Percentiles rank a stretch among this genome's conserved stretches.
phyloP scores from a whole-genome alignment of 2,888 invertebrate genomes.

The Ophioninae sp. region DNA sequence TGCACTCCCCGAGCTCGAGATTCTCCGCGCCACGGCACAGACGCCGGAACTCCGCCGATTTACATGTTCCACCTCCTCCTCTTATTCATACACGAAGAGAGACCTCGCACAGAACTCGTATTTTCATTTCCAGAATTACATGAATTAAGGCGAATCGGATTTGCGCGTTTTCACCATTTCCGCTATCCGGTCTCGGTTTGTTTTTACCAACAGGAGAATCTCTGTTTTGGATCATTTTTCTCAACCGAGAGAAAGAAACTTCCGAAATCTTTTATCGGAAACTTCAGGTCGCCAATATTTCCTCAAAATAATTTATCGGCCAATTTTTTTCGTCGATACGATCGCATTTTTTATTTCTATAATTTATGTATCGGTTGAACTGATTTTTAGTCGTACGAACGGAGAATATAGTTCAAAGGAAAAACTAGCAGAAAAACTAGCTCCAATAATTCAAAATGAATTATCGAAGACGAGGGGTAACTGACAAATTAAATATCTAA shows the following conservation, averaged over 20 bases:
- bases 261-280: conserved; percentile 13
- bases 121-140: conserved; percentile 52
- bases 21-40: not conserved
- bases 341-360: not conserved
- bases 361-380: not conserved
- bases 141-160: conserved; percentile 61
- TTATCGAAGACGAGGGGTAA: too few species aligned
- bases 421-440: too few species aligned
- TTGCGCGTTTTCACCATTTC: conserved; percentile 39
- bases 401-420: not conserved
- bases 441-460: too few species aligned
- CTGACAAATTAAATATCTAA: too few species aligned
- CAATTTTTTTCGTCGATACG: not conserved
- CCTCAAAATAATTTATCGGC: not conserved
- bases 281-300: conserved; percentile 12
- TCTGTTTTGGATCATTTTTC: not conserved
- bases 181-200: conserved; percentile 27
- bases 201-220: conserved; percentile 35
- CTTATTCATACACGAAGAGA: not conserved
- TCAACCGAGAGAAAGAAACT: conserved; percentile 26
- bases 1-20: conserved; percentile 25
- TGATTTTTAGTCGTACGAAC: not conserved
- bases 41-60: conserved; percentile 38
- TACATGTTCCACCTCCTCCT: conserved; percentile 41
- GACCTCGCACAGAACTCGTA: conserved; percentile 14